Evolutionary conservation across 2,888 invertebrate species (phyloP), one percentile per base, ranked within the genome.

Genomic region (Physocephala rufipes): DNA sequence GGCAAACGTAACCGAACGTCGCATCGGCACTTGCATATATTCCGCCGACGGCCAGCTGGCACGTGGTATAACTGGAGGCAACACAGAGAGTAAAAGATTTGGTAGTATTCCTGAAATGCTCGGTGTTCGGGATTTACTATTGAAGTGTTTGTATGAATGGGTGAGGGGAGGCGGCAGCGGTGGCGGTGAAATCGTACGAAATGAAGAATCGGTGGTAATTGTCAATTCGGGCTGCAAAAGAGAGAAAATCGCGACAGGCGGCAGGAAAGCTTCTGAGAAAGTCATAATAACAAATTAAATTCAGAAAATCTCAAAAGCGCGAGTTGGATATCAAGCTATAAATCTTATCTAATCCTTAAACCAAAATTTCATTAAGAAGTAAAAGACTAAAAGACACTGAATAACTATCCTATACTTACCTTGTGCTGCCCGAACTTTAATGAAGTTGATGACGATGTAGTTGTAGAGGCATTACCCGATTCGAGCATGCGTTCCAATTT

Each of bases 21-120:
- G 82, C 87, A 87, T 87, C 0, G 89, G 88, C 67, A 86, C 80
- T 72, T 89, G 87, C 83, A 87, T 89, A 59, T 89, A 89, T 78
- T 92, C 91, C 0, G 92, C 90, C 15, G 92, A 92, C 0, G 93
- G 93, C 93, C 92, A 93, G 82, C 91, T 91, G 7, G 92, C 92
- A 55, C 92, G 88, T 0, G 92, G 92, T 68, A 92, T 92, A 66
- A 92, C 92, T 1, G 92, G 92, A 0, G 92, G 92, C 0, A 92
- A 86, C 9, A 92, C 92, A 21, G 92, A 92, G 2, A 93, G 88
- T 43, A 92, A 85, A 12, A 92, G 87, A 85, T 92, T 88, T 0
- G 92, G 92, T 26, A 92, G 86, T 21, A 92, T 92, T 16, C 92
- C 91, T 36, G 90, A 89, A 72, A 92, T 89, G 81, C 92, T 92